Evolutionary conservation across 2,888 invertebrate species (phyloP).

Genomic region (Drosophila robusta): DNA sequence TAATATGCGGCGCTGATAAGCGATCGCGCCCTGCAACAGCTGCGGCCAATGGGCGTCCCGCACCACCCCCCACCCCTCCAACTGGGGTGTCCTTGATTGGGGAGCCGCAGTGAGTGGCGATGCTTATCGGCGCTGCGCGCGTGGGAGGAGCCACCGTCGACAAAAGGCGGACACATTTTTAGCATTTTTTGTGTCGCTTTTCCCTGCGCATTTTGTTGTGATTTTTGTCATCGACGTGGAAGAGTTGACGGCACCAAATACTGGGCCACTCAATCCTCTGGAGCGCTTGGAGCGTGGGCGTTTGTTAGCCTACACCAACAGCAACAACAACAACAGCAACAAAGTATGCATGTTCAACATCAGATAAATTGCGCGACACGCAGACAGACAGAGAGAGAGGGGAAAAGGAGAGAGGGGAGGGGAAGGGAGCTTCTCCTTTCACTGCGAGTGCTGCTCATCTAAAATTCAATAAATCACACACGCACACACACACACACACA

Average conservation of each 20-base stretch:
- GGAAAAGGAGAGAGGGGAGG: background rate
- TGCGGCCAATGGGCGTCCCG: conserved; percentile 69
- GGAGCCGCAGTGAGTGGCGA: conserved; percentile 53
- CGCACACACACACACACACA: conserved; percentile 38
- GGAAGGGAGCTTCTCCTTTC: conserved; percentile 60
- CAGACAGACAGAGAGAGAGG: conserved; percentile 43
- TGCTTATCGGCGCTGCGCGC: conserved; percentile 59
- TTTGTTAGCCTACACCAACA: conserved; percentile 70
- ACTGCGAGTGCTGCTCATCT: conserved; percentile 60
- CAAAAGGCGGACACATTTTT: conserved; percentile 75
- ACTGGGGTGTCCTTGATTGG: conserved; percentile 73
- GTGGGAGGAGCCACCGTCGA: conserved; percentile 76
- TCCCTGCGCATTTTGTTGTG: conserved; percentile 34
- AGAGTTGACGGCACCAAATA: conserved; percentile 54
- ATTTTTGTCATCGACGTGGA: conserved; percentile 76
- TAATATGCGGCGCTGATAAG: conserved; percentile 82
- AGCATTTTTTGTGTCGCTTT: conserved; percentile 40
- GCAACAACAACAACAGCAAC: conserved; percentile 19
- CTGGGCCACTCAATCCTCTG: conserved; percentile 31
- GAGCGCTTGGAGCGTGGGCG: conserved; percentile 70
- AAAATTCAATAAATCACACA: conserved; percentile 81
- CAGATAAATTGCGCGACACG: conserved; percentile 77
- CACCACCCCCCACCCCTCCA: background rate
- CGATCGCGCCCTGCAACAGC: conserved; percentile 72
- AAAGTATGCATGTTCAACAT: conserved; percentile 79